A percentile compares a stretch with the other conserved stretches of the same genome.
phyloP scores from a whole-genome alignment of 2,888 invertebrate species.

The Zhengitettix transpicula region DNA sequence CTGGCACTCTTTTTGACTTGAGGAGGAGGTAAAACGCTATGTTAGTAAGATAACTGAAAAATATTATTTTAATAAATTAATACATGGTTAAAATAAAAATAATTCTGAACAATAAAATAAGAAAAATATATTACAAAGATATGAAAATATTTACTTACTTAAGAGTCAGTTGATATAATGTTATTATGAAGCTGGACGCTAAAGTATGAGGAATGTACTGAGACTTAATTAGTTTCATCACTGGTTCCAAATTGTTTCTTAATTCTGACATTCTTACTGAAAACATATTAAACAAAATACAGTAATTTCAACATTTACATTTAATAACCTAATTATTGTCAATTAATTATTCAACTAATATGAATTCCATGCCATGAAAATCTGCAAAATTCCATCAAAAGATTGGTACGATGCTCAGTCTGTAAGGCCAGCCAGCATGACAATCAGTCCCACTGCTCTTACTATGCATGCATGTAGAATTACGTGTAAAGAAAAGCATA shows the following conservation, averaged over 20 bases:
- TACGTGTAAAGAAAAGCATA: too few species aligned
- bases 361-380: too few species aligned
- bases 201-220: slow-evolving; percentile 44
- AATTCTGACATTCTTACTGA: slow-evolving; percentile 38
- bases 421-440: too few species aligned
- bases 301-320: too few species aligned
- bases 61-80: too few species aligned
- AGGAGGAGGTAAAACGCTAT: slow-evolving; percentile 71
- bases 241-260: slow-evolving; percentile 46
- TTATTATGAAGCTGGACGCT: slow-evolving; percentile 51
- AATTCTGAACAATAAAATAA: neutral
- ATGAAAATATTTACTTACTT: slow-evolving; percentile 24
- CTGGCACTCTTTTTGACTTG: slow-evolving; percentile 53
- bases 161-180: slow-evolving; percentile 33
- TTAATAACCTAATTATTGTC: too few species aligned
- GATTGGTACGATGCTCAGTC: too few species aligned
- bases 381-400: too few species aligned
- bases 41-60: slow-evolving; percentile 69
- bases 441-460: too few species aligned
- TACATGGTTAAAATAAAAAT: too few species aligned
- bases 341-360: too few species aligned
- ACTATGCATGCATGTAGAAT: too few species aligned
- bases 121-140: slow-evolving; percentile 4
- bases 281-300: slow-evolving; percentile 12
- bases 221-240: slow-evolving; percentile 42